Conservation (phyloP, 2,113 vertebrate species). For the Bettongia penicillata region DNA sequence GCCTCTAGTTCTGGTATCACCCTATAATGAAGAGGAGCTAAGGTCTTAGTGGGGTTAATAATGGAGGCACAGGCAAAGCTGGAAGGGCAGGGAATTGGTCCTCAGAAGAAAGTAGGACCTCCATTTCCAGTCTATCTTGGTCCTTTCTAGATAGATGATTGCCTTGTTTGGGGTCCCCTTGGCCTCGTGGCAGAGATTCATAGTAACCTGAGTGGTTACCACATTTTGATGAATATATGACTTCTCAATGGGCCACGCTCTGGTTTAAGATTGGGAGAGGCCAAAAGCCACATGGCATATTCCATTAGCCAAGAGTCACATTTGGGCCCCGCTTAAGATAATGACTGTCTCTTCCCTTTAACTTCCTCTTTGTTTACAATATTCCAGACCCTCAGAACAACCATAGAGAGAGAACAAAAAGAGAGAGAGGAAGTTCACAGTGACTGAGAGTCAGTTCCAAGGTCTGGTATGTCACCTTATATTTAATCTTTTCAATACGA, state of each 20-base stretch:
- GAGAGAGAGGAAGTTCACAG: conserved; percentile 30
- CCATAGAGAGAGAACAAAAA: conserved; percentile 37
- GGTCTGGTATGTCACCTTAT: conserved; percentile 58
- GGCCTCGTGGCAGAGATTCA: neutral
- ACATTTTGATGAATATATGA: neutral
- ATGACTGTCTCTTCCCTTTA: neutral
- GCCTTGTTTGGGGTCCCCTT: neutral
- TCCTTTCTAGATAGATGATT: neutral
- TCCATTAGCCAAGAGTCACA: conserved; percentile 36
- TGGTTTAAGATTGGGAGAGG: neutral
- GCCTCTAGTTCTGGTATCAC: neutral
- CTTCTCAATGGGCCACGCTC: neutral
- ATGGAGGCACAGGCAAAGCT: neutral
- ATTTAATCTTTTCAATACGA: conserved; percentile 71
- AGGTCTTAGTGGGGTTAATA: neutral
- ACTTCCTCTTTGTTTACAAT: conserved; percentile 28
- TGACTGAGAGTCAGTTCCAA: conserved; percentile 62
- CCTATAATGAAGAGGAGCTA: neutral
- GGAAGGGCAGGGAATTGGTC: neutral
- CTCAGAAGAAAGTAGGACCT: neutral
- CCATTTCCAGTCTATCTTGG: neutral
- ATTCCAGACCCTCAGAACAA: conserved; percentile 50
- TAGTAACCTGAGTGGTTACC: neutral
- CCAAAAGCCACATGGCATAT: neutral
- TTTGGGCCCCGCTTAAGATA: conserved; percentile 10